Base-by-base conservation (phyloP, 2,888 invertebrate species). In the Brachyopa scutellaris region DNA sequence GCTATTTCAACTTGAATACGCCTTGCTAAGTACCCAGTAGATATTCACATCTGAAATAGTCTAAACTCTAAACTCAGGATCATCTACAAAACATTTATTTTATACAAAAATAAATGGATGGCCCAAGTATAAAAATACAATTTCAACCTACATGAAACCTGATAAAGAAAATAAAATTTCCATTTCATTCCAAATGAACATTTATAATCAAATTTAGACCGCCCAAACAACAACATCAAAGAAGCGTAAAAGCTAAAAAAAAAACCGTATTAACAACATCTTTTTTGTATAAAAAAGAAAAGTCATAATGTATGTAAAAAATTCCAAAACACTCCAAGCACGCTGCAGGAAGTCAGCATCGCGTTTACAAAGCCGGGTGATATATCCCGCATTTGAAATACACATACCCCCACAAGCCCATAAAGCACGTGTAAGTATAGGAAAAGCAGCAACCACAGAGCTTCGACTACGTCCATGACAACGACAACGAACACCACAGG, bases 161-260 rank as follows among this genome's bases (percentile, higher is more conserved):
- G 26, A 6, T 6, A 15, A 21, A 31, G 1, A 40, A 33, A 64
- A 64, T 11, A 64, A 76, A 70, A 70, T 33, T 33, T 31, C 51
- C 42, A 49, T 64, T 42, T 47, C 29, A 21, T 31, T 33, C 23
- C 51, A 29, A 77, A 70, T 53, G 55, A 47, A 62, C 79, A 80
- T 74, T 74, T 40, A 57, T 62, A 80, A 80, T 82, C 77, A 64
- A 82, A 77, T 82, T 82, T 77, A 51, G 55, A 42, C n/a, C 40
- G 61, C 59, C 40, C 66, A 70, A 70, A 72, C 47, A 64, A 72
- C 47, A 64, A 53, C 64, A 66, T 77, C 77, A 77, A 77, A 77
- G 74, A 57, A 57, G 36, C 40, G n/a, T n/a, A n/a, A n/a, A n/a
- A n/a, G n/a, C n/a, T n/a, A n/a, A 57, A 33, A 55, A 59, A 59